A percentile compares a stretch with the other conserved stretches of the same genome.
Evolutionary conservation across 2,113 vertebrate species (phyloP).

Genomic region (Actenoides hombroni): DNA sequence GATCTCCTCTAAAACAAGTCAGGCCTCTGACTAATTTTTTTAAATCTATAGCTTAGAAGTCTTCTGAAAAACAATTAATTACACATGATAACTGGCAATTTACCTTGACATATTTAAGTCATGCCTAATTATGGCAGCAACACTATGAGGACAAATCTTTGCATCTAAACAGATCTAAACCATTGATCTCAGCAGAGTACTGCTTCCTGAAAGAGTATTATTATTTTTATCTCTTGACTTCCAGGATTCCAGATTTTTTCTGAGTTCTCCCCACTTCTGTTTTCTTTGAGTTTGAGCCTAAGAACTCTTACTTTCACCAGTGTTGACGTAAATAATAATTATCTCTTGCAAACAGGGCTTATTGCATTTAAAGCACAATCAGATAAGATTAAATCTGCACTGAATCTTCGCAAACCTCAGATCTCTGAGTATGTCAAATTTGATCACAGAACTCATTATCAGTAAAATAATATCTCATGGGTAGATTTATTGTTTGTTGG

Average conservation of each 20-base stretch:
- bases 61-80: not conserved
- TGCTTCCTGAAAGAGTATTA: not conserved
- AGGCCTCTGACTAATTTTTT: not conserved
- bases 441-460: slow-evolving; percentile 4
- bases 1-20: not conserved
- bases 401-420: not conserved
- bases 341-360: not conserved
- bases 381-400: slow-evolving; percentile 27
- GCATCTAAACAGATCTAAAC: not conserved
- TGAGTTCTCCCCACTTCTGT: not conserved
- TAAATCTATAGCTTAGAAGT: not conserved
- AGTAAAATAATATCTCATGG: not conserved
- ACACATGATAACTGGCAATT: not conserved
- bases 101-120: not conserved
- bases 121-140: not conserved
- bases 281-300: not conserved
- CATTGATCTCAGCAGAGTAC: not conserved
- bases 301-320: not conserved
- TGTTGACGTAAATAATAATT: not conserved
- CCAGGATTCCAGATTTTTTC: not conserved
- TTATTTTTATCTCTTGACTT: not conserved
- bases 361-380: not conserved
- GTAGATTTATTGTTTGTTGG: not conserved
- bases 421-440: slow-evolving; percentile 15
- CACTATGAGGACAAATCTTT: not conserved